These are phyloP conservation scores for Apostichopus parvimensis DNA, from an alignment of 35 echinoderm and acorn worm genomes.

Conservation along the genomic window DNA sequence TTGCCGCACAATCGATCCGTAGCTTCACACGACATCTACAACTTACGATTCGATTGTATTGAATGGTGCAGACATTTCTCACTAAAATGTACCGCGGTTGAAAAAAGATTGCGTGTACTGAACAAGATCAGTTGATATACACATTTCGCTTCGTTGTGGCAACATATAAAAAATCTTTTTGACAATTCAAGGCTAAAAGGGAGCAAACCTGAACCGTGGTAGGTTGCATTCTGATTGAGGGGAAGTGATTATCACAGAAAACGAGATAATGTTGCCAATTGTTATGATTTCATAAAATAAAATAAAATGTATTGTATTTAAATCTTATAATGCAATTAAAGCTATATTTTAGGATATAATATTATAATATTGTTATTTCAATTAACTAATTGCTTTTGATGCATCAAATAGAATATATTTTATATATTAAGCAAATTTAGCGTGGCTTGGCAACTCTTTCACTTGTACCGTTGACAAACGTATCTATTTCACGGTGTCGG, in stretches of 20 bases:
- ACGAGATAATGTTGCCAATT: slow-evolving; percentile 1
- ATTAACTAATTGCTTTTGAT: background rate
- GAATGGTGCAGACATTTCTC: background rate
- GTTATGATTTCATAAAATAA: background rate
- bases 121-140: background rate
- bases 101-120: background rate
- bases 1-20: slow-evolving; percentile 42
- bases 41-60: background rate
- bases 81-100: background rate
- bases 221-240: background rate
- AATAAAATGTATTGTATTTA: background rate
- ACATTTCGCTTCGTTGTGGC: too few relatives aligned
- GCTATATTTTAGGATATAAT: background rate
- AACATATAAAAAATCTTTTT: background rate
- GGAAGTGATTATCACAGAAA: background rate
- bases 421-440: background rate
- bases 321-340: background rate
- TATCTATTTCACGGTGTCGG: slow-evolving; percentile 57
- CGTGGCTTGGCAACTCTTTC: slow-evolving; percentile 2
- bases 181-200: background rate
- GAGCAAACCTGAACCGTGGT: background rate
- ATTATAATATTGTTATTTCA: background rate
- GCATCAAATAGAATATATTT: background rate
- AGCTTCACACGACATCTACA: background rate
- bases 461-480: background rate